Evolutionary conservation across 2,888 invertebrate species (phyloP), one percentile per base, ranked within the genome.

Genomic region (Hydraecia micacea): DNA sequence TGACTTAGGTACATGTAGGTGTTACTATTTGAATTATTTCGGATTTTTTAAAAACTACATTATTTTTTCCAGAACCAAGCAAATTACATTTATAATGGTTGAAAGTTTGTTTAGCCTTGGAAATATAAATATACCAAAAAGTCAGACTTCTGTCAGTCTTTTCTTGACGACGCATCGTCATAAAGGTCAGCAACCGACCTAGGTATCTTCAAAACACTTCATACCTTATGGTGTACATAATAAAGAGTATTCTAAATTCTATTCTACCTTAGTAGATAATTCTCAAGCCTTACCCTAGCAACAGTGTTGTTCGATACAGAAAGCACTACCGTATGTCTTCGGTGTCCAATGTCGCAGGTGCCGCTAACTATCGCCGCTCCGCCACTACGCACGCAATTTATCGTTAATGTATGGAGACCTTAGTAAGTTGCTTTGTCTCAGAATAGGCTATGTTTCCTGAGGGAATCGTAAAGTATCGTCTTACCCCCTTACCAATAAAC

Each of bases 341-440:
- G 28, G 73, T 75, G 86, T 79, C 75, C 83, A 58, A 66, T 67
- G 85, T 32, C 80, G 49, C 88, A 88, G 88, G 88, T 88, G 88
- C 39, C 11, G 36, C 55, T 84, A 88, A 88, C 82, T 88, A 74
- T 83, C 75, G 72, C 73, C 73, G n/a, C 76, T 68, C 77, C 65
- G 70, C 81, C 77, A 67, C 74, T 80, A 84, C 85, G 85, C 70
- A 79, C 73, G 62, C 75, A 80, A 88, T 88, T 88, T 87, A 87
- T 88, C 49, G 87, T 74, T 76, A 83, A 76, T 86, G 83, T 85
- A 79, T 74, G 42, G 49, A 68, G 66, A 72, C 65, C 68, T 83
- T 79, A 73, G 74, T 68, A 83, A 75, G 73, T 68, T 68, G 73
- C 46, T 46, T 70, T 63, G 42, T 65, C 77, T 77, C 58, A 62